Conservation (phyloP, 2,113 vertebrate genomes). For the Myxocyprinus asiaticus region DNA sequence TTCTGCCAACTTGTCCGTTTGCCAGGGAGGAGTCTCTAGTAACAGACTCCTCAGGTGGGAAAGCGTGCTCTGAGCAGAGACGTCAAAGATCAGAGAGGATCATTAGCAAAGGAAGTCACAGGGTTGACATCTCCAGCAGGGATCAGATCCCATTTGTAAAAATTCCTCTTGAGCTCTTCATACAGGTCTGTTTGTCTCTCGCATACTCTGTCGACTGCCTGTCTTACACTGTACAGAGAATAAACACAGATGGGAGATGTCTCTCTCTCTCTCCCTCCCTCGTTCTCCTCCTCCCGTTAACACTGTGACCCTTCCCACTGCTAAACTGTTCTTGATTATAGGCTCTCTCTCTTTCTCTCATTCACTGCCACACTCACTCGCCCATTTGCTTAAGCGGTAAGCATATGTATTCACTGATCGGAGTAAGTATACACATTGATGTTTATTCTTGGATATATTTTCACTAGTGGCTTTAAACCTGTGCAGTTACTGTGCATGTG, state of each 20-base stretch:
- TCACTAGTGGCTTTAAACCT: background rate
- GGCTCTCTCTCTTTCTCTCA: background rate
- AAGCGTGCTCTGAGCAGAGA: slow-evolving; percentile 1
- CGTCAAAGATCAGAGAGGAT: slow-evolving; percentile 17
- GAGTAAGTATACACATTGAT: slow-evolving; percentile 16
- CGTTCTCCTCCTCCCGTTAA: slow-evolving; percentile 1
- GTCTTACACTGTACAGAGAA: slow-evolving; percentile 23
- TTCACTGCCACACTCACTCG: slow-evolving; percentile 17
- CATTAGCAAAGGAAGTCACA: slow-evolving; percentile 30
- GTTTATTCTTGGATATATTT: slow-evolving; percentile 30
- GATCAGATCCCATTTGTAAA: slow-evolving; percentile 2
- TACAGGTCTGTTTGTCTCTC: background rate
- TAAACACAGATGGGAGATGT: slow-evolving; percentile 37
- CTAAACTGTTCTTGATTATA: slow-evolving; percentile 34
- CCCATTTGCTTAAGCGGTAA: slow-evolving; percentile 24
- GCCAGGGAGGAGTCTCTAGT: background rate
- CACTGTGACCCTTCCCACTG: slow-evolving; percentile 35
- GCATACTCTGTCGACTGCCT: slow-evolving; percentile 31
- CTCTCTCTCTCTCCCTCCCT: slow-evolving; percentile 26
- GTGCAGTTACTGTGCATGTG: slow-evolving; percentile 9
- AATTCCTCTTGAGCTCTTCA: slow-evolving; percentile 17
- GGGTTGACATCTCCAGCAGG: slow-evolving; percentile 4
- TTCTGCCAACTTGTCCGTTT: background rate
- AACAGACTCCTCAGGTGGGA: slow-evolving; percentile 22
- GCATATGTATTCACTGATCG: slow-evolving; percentile 6